Base-by-base conservation (phyloP, 2,888 invertebrate species). In the Synanthedon myopaeformis region DNA sequence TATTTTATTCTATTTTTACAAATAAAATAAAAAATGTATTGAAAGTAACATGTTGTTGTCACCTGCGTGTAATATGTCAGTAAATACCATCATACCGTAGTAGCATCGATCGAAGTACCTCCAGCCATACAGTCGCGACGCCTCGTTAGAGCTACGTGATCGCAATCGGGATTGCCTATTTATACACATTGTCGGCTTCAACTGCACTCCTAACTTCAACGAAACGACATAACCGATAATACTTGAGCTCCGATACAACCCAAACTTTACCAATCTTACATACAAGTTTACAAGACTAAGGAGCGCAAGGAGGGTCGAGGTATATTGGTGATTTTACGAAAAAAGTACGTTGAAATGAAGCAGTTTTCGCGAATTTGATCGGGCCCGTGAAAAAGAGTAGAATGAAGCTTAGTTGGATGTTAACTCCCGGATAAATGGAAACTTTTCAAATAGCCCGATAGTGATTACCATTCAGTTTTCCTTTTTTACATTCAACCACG, bases 91-190 rank as follows among this genome's bases (percentile, higher is more conserved):
- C 74, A 76, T 69, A 69, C 65, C 62, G 63, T 63, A 59, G 63
- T 63, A 59, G 64, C 64, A 81, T 82, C 79, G 79, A 82, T 82
- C 74, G 65, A 11, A n/a, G 13, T 11, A 35, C 51, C 59, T 55
- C 53, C 59, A 60, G 62, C 62, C 64, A 63, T 53, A 69, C 73
- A 76, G 79, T 75, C 78, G 78, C 79, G 81, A 76, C 79, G 80
- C 64, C 81, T 85, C 85, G 84, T 85, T 84, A 82, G 68, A 67
- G 72, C 70, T 75, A 84, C 85, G 85, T 86, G 85, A 82, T 82
- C 81, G 77, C 80, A 81, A 82, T 85, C 71, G 72, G 70, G 72
- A 86, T 82, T 76, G 78, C 82, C 82, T 83, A 79, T 83, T 85
- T 85, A 84, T 80, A 78, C 75, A 79, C 80, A 82, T 77, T 79